A percentile compares a stretch with the other conserved stretches of the same genome.
These are phyloP conservation scores for Dendrolimus pini DNA, from an alignment of 2,888 invertebrate species.

Conservation along the genomic window DNA sequence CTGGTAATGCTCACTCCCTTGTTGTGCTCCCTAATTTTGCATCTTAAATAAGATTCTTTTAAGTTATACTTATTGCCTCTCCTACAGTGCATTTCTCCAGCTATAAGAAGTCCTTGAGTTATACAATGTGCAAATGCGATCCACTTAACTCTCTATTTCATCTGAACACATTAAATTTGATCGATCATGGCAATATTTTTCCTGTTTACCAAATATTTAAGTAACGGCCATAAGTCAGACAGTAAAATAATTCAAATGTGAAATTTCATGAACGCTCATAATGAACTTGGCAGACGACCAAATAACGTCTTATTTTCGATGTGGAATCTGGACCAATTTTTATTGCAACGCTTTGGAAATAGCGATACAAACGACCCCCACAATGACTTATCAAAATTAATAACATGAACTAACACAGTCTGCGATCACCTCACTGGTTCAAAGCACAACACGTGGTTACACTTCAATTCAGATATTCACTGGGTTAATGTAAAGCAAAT, in stretches of 20 bases:
- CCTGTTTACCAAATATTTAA: slow-evolving; percentile 77
- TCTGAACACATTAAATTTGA: slow-evolving; percentile 67
- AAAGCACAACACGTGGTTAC: slow-evolving; percentile 20
- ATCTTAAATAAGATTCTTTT: too few species aligned
- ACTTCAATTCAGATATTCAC: slow-evolving; percentile 22
- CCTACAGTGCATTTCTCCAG: neutral
- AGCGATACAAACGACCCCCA: slow-evolving; percentile 54
- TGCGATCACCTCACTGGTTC: slow-evolving; percentile 8
- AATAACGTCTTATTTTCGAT: slow-evolving; percentile 77
- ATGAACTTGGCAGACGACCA: slow-evolving; percentile 76
- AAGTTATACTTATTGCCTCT: too few species aligned
- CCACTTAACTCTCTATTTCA: slow-evolving; percentile 68
- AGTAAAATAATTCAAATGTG: slow-evolving; percentile 78
- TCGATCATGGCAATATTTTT: slow-evolving; percentile 74
- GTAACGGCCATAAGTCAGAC: slow-evolving; percentile 76
- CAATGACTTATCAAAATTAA: slow-evolving; percentile 52
- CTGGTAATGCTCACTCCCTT: neutral
- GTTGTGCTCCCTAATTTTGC: too few species aligned
- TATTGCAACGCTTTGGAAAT: slow-evolving; percentile 71
- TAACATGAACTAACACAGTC: slow-evolving; percentile 12
- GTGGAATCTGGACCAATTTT: slow-evolving; percentile 75
- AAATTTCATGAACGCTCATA: slow-evolving; percentile 77
- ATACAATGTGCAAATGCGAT: slow-evolving; percentile 42
- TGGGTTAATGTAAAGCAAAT: slow-evolving; percentile 22
- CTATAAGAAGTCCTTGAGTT: neutral